Base-by-base conservation (phyloP, 2,888 invertebrate species). In the Nebria brevicollis region DNA sequence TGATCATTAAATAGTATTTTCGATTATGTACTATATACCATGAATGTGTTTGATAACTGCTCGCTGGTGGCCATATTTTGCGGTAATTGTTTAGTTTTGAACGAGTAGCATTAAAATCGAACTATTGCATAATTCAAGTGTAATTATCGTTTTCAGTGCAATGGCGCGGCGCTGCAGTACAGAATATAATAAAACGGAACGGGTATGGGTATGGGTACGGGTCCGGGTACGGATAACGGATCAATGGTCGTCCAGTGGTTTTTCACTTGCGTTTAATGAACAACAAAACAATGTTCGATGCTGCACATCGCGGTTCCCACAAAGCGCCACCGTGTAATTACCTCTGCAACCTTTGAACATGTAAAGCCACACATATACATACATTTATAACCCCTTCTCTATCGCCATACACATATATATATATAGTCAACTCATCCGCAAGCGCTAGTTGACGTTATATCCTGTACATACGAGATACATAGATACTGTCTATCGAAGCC, bases 221-320 rank as follows among this genome's bases (percentile, higher is more conserved):
- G 20, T 20, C 26, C 25, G 70, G 70, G 34, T 13, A 70, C 25
- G 70, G 70, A 26, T 20, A 34, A 34, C 34, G 70, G 70, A 70
- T 70, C 70, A 15, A 34, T 70, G 70, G 70, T 70, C 34, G 70
- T 70, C 70, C 20, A 70, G 72, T 54, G 79, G 74, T 79, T 79
- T 79, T 79, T 79, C 79, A 79, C 73, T 79, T 79, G 79, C 79
- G 66, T 79, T 79, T 79, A 79, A 79, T 79, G 74, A 79, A 79
- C 79, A 78, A 78, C 78, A 78, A 78, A 78, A 78, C 78, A 78
- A 78, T 78, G 73, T 70, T 20, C 70, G 70, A 25, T 70, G 70
- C 70, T 26, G 78, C 72, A 66, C 78, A 78, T 78, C 78, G 78
- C 70, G 20, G 70, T 70, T 72, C 66, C 79, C 75, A 79, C 79